A percentile compares a stretch with the other conserved stretches of the same genome.
Conservation (phyloP, 2,797 vertebrate species). For the Liasis olivaceus region DNA sequence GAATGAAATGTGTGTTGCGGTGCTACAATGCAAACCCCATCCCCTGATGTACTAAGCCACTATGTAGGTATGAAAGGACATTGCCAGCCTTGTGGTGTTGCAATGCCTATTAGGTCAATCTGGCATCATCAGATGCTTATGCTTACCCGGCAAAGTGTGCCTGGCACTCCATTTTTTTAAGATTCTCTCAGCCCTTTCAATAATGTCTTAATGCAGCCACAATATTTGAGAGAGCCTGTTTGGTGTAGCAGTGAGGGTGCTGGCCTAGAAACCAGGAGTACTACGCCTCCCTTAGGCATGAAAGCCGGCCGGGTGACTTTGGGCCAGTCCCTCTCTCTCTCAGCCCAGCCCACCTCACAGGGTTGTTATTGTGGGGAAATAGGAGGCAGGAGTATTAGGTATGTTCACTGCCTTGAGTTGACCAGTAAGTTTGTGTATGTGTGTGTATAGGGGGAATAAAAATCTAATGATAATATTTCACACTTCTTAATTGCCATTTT, state of each 20-base stretch:
- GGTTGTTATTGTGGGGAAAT: not conserved
- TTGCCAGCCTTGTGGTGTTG: not conserved
- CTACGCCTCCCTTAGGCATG: not conserved
- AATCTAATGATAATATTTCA: not conserved
- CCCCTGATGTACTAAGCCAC: not conserved
- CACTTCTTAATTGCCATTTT: not conserved
- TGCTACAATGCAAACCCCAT: not conserved
- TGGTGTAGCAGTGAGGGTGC: not conserved
- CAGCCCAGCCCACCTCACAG: too few species aligned
- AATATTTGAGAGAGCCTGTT: not conserved
- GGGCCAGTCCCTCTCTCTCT: not conserved
- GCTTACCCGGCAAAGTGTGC: not conserved
- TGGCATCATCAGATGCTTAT: not conserved
- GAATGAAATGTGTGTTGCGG: not conserved
- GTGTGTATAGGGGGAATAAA: not conserved
- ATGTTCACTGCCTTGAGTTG: not conserved
- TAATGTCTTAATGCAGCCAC: not conserved
- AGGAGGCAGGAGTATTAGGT: not conserved
- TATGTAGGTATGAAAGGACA: not conserved
- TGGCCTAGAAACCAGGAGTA: not conserved
- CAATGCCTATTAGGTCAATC: not conserved
- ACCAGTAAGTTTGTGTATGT: too few species aligned
- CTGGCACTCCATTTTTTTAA: not conserved
- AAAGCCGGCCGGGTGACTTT: not conserved
- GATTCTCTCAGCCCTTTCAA: not conserved